Evolutionary conservation across 2,888 invertebrate genomes (phyloP).

Genomic region (Onthophagus sagittarius): DNA sequence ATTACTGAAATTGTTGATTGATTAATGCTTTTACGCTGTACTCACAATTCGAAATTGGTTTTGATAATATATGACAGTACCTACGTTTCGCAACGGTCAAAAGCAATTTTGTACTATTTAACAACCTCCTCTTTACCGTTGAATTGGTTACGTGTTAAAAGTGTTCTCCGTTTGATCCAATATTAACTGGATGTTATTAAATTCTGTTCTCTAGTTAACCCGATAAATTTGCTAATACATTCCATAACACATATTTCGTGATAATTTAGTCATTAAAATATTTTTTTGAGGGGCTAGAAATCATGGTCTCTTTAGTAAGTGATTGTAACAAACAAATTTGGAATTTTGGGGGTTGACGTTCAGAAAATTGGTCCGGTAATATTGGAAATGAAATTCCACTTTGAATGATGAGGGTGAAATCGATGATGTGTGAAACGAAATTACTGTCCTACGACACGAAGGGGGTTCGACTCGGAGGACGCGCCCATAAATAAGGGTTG

Average conservation of each 20-base stretch:
- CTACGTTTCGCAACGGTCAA: background rate
- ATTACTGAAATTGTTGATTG: constrained; percentile 3
- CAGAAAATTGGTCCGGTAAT: constrained; percentile 1
- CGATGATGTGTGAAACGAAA: constrained; percentile 8
- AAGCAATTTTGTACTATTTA: background rate
- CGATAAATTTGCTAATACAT: background rate
- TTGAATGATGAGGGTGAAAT: constrained; percentile 1
- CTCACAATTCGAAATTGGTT: constrained; percentile 2
- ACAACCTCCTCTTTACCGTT: background rate
- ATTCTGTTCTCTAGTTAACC: background rate
- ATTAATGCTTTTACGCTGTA: constrained; percentile 9
- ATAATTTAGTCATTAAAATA: no score
- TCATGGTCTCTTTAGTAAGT: background rate
- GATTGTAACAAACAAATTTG: background rate
- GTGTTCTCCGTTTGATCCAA: background rate
- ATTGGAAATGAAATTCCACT: constrained; percentile 11
- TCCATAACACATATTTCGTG: no score
- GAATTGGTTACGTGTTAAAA: background rate
- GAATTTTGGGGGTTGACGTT: background rate
- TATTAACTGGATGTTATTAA: background rate
- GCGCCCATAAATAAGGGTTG: constrained; percentile 2
- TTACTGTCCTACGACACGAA: background rate
- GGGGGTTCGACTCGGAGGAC: background rate
- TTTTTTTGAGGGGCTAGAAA: no score
- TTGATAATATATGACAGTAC: background rate